phyloP scores from a whole-genome alignment of 2,113 vertebrate genomes.

The Phylloscopus trochiloides region DNA sequence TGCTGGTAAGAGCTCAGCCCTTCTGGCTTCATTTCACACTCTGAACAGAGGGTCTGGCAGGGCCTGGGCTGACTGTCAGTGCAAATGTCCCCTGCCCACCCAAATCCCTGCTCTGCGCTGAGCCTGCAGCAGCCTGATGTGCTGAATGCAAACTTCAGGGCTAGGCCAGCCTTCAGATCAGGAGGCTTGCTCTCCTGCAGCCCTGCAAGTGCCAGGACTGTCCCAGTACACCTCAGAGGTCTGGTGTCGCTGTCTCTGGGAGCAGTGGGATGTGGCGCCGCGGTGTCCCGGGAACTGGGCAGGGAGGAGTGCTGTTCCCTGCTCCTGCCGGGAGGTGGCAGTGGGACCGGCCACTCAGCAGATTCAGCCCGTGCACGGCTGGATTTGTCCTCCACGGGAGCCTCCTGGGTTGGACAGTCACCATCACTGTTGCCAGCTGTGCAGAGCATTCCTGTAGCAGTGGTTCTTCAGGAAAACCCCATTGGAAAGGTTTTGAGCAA shows the following conservation, averaged over 20 bases:
- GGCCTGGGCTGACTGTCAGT: background rate
- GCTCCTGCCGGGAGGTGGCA: conserved; percentile 23
- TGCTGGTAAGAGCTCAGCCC: conserved; percentile 73
- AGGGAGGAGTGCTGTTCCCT: background rate
- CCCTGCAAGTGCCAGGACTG: background rate
- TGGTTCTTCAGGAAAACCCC: background rate
- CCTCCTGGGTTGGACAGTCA: background rate
- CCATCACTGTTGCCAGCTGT: background rate
- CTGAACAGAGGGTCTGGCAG: background rate
- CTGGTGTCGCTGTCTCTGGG: background rate
- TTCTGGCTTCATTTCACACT: rapidly evolving
- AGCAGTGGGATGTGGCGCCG: background rate
- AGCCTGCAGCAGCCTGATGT: rapidly evolving
- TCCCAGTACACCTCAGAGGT: background rate
- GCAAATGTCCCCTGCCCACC: background rate
- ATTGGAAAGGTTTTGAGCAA: background rate
- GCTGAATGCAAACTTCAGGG: background rate
- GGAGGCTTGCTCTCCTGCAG: background rate
- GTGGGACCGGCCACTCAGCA: background rate
- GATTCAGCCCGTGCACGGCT: rapidly evolving
- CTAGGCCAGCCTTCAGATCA: background rate
- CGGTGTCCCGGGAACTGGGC: background rate
- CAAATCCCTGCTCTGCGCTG: rapidly evolving
- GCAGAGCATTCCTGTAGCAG: background rate
- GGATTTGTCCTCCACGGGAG: background rate